phyloP scores from a whole-genome alignment of 92 coral and sea anemone genomes.

The Actinostola sp. region DNA sequence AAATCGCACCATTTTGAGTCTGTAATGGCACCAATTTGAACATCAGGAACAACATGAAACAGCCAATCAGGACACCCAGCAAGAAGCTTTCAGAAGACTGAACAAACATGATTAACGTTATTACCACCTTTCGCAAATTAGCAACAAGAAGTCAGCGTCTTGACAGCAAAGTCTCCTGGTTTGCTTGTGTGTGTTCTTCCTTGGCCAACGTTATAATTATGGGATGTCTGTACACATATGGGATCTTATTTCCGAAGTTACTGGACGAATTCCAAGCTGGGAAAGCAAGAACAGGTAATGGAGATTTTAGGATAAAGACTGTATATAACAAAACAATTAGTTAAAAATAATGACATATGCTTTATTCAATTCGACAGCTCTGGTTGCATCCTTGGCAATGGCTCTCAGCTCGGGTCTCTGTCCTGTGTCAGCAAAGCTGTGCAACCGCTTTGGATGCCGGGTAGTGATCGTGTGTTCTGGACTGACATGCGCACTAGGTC shows the following conservation, averaged over 20 bases:
- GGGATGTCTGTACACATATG: constrained; percentile 4
- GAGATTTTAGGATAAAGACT: too few species aligned
- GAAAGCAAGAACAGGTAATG: constrained; percentile 34
- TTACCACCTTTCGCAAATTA: too few species aligned
- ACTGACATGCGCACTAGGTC: constrained; percentile 24
- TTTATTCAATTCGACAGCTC: constrained; percentile 6
- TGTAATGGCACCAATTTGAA: too few species aligned
- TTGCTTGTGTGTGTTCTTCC: constrained; percentile 5
- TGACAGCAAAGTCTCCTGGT: constrained; percentile 11
- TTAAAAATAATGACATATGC: too few species aligned
- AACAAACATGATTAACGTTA: too few species aligned
- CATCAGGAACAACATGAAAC: too few species aligned
- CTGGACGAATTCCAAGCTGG: constrained; percentile 35
- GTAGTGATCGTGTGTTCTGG: constrained; percentile 17
- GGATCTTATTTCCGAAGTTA: constrained; percentile 18
- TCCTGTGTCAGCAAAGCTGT: constrained; percentile 12
- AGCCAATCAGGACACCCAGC: too few species aligned
- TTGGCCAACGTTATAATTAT: constrained; percentile 3
- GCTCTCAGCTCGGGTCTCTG: background rate
- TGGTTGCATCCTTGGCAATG: constrained; percentile 15
- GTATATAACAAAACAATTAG: too few species aligned
- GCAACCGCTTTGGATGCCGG: constrained; percentile 37
- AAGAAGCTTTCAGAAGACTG: too few species aligned
- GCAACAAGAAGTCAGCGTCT: too few species aligned
- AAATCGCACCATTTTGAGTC: too few species aligned